Conservation (phyloP, 2,113 vertebrate genomes). For the Mesoclemmys tuberculata region DNA sequence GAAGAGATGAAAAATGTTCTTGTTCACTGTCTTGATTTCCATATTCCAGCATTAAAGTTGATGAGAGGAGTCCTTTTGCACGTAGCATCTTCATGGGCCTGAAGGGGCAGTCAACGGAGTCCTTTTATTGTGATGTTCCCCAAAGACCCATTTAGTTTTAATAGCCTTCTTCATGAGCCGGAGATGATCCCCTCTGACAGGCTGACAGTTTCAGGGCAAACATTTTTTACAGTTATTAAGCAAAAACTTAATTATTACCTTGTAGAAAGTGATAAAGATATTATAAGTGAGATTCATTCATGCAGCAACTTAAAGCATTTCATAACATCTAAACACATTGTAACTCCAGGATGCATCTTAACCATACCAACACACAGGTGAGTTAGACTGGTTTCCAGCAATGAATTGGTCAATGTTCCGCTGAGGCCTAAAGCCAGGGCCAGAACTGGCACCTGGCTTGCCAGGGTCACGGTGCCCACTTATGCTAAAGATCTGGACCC, state of each 20-base stretch:
- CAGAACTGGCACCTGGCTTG: background rate
- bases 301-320: background rate
- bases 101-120: too few species aligned
- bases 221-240: background rate
- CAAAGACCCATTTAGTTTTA: too few species aligned
- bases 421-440: background rate
- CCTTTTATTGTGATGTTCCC: too few species aligned
- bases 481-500: background rate
- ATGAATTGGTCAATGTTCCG: background rate
- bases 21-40: too few species aligned
- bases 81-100: too few species aligned
- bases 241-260: background rate
- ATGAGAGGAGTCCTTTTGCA: too few species aligned
- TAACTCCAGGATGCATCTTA: background rate
- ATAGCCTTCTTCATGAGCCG: too few species aligned
- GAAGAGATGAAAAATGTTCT: too few species aligned
- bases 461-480: background rate
- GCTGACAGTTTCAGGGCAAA: background rate
- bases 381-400: background rate
- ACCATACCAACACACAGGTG: background rate
- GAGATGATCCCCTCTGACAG: too few species aligned
- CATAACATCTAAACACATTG: background rate
- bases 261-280: background rate
- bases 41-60: too few species aligned
- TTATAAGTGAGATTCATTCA: background rate